These are phyloP conservation scores for Hydropotes inermis DNA, from an alignment of 2,113 vertebrate species.

Conservation along the genomic window DNA sequence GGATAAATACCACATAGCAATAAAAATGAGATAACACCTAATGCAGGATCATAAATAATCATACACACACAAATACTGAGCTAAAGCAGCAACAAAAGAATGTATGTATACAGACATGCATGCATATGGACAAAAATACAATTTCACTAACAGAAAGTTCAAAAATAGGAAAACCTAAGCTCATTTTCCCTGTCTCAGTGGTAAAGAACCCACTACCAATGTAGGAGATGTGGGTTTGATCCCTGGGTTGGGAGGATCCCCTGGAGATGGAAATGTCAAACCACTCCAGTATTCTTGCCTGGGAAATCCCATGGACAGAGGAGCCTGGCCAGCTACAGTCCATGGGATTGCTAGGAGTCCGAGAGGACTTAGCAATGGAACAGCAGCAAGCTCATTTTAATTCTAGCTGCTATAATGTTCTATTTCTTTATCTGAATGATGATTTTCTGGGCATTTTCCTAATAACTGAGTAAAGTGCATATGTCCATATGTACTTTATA, in stretches of 20 bases:
- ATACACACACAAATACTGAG: neutral
- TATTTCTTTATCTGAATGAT: neutral
- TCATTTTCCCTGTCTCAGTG: neutral
- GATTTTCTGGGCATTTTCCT: neutral
- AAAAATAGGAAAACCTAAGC: neutral
- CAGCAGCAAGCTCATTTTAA: neutral
- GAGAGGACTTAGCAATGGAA: fast-evolving
- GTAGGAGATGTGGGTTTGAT: neutral
- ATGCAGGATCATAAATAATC: neutral
- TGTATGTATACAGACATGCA: neutral
- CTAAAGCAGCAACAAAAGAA: neutral
- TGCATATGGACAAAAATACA: neutral
- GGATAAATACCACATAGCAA: neutral
- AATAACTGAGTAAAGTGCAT: neutral
- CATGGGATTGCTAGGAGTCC: neutral
- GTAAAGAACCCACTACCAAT: neutral
- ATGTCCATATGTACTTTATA: neutral
- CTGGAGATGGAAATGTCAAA: neutral
- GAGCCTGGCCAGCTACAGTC: neutral
- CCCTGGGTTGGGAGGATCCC: neutral
- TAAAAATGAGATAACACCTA: neutral
- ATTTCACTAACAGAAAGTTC: neutral
- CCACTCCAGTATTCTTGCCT: neutral
- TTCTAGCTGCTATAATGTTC: neutral
- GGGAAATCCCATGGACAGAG: neutral